Conservation (phyloP, 2,888 invertebrate genomes). For the Hecatera dysodea region DNA sequence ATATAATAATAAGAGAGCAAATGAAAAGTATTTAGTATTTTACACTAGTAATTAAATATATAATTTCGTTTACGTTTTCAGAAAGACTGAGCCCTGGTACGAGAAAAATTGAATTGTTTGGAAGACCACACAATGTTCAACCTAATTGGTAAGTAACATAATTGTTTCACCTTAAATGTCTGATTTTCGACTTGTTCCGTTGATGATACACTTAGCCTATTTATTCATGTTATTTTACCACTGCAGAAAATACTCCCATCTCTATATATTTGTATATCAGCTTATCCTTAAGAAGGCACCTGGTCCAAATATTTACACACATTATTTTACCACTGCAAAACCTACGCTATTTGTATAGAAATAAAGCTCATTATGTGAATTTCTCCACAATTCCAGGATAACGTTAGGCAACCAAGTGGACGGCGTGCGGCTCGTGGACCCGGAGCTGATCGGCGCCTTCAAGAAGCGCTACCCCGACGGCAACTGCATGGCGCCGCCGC, state of each 20-base stretch:
- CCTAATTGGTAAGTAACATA: constrained; percentile 95
- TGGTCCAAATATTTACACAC: too few relatives aligned
- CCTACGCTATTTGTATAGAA: background rate
- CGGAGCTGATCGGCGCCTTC: constrained; percentile 97
- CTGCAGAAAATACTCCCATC: too few relatives aligned
- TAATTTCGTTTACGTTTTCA: constrained; percentile 46
- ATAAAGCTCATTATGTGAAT: background rate
- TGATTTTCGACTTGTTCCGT: too few relatives aligned
- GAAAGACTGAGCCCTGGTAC: constrained; percentile 99
- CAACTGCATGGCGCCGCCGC: constrained; percentile 94
- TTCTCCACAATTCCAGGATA: constrained; percentile 88
- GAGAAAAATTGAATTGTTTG: constrained; percentile 99
- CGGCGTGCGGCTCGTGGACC: constrained; percentile 97
- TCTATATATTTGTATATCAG: too few relatives aligned
- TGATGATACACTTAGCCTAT: too few relatives aligned
- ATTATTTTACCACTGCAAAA: background rate
- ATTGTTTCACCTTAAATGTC: background rate
- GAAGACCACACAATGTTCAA: constrained; percentile 99
- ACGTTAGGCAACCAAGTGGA: constrained; percentile 99
- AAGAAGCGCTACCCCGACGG: constrained; percentile 98
- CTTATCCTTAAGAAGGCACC: too few relatives aligned
- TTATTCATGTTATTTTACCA: too few relatives aligned
- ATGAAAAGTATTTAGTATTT: too few relatives aligned
- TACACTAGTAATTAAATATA: background rate
- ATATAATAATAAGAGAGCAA: too few relatives aligned